Evolutionary conservation across 1,140 invertebrate species (phyloP), one percentile per base, ranked within the genome.

Genomic region (Diorhabda elongata): DNA sequence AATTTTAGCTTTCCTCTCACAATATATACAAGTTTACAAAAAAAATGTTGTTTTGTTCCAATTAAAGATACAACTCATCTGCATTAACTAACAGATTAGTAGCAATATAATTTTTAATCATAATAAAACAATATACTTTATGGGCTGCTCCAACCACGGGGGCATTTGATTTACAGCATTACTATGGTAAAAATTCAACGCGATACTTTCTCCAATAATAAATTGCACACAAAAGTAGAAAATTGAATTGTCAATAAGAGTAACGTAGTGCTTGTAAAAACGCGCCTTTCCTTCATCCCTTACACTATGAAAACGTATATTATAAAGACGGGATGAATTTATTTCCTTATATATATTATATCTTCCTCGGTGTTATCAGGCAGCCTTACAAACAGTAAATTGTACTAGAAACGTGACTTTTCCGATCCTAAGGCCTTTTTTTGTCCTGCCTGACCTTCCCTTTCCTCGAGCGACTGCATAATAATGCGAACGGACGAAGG

Each of bases 361-460:
- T 26, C 26, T 26, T 26, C 41, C 44, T 47, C 63, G n/a, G 26
- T 41, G 7, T 64, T 52, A 52, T 52, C 44, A 41, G 44, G 42
- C 45, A 5, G n/a, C 63, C 63, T 41, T 56, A 56, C 63, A 64
- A 47, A 52, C 45, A 64, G 63, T 64, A 64, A 64, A 64, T 64
- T 64, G 45, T 57, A 64, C 52, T 8, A 57, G 45, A 56, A 64
- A 64, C 63, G 63, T 64, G 63, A 64, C 63, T 64, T 56, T 52
- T 64, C 63, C 11, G 44, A 42, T 44, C 63, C 44, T 5, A 42
- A 56, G 45, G 52, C 45, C 63, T 44, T 64, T 64, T 63, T 64
- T 64, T 56, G 45, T 56, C 45, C 42, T 57, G 63, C 42, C 45
- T 64, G 63, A 64, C 63, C 63, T 26, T 52, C 9, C 26, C 63